Conservation (phyloP, 2,888 invertebrate species). For the Hemaris fuciformis region DNA sequence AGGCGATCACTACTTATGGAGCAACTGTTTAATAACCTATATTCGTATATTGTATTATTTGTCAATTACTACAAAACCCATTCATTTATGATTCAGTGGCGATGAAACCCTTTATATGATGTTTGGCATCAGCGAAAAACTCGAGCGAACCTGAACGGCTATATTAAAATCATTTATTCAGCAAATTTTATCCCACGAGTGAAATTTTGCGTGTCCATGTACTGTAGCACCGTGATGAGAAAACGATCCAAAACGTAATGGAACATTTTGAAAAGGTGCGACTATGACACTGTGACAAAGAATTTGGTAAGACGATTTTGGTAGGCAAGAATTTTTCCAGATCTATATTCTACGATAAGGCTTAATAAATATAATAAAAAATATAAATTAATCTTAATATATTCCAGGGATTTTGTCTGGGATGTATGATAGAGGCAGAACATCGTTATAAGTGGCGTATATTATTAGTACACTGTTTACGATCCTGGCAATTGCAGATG, state of each 20-base stretch:
- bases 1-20: too few species aligned
- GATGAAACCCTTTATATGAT: slow-evolving; percentile 35
- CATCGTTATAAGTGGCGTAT: too few species aligned
- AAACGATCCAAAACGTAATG: slow-evolving; percentile 23
- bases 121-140: slow-evolving; percentile 32
- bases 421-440: too few species aligned
- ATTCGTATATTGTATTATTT: not conserved
- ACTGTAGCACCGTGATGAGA: slow-evolving; percentile 10
- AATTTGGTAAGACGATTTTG: not conserved
- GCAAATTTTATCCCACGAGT: slow-evolving; percentile 36
- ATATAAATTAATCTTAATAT: too few species aligned
- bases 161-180: slow-evolving; percentile 51
- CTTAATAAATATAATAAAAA: too few species aligned
- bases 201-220: slow-evolving; percentile 32
- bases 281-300: not conserved
- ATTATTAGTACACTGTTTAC: too few species aligned
- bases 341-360: too few species aligned
- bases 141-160: slow-evolving; percentile 24
- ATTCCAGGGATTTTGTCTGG: too few species aligned
- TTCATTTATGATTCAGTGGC: slow-evolving; percentile 55
- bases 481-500: too few species aligned
- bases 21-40: not conserved
- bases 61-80: slow-evolving; percentile 12
- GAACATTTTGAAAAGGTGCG: slow-evolving; percentile 12
- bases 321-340: too few species aligned